Conservation (phyloP, 2,888 invertebrate genomes). For the Boloria euphrosyne region DNA sequence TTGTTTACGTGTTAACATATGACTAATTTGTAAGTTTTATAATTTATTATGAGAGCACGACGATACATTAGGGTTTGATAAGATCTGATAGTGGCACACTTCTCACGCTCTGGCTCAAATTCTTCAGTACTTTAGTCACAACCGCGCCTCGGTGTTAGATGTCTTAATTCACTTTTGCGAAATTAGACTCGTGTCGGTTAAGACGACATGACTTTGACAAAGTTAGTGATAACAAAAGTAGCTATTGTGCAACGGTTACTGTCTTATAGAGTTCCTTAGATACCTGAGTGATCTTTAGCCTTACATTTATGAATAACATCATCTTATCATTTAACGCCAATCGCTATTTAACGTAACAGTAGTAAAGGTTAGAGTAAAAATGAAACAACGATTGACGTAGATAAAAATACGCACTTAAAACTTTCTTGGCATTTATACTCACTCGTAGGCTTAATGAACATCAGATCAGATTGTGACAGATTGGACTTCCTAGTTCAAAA, state of each 20-base stretch:
- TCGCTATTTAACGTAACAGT: constrained; percentile 26
- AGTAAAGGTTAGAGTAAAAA: constrained; percentile 30
- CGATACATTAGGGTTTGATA: constrained; percentile 42
- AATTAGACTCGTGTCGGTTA: constrained; percentile 34
- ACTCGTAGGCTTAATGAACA: constrained; percentile 1
- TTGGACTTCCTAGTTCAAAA: no score
- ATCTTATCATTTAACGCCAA: constrained; percentile 27
- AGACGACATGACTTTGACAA: constrained; percentile 37
- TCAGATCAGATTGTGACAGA: no score
- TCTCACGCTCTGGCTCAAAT: constrained; percentile 46
- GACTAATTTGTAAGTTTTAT: constrained; percentile 39
- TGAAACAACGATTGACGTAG: constrained; percentile 31
- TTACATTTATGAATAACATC: neutral
- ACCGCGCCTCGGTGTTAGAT: constrained; percentile 38
- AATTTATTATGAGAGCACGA: constrained; percentile 39
- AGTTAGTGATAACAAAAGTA: constrained; percentile 25
- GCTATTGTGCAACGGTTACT: constrained; percentile 7
- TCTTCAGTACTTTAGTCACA: constrained; percentile 39
- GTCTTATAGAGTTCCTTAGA: neutral
- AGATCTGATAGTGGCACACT: constrained; percentile 44
- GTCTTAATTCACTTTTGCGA: constrained; percentile 38
- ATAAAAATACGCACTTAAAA: neutral
- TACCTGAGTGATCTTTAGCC: neutral
- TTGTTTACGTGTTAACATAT: constrained; percentile 31
- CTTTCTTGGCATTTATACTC: constrained; percentile 16